Evolutionary conservation across 2,797 vertebrate species (phyloP).

Genomic region (Lindbergichthys nudifrons): DNA sequence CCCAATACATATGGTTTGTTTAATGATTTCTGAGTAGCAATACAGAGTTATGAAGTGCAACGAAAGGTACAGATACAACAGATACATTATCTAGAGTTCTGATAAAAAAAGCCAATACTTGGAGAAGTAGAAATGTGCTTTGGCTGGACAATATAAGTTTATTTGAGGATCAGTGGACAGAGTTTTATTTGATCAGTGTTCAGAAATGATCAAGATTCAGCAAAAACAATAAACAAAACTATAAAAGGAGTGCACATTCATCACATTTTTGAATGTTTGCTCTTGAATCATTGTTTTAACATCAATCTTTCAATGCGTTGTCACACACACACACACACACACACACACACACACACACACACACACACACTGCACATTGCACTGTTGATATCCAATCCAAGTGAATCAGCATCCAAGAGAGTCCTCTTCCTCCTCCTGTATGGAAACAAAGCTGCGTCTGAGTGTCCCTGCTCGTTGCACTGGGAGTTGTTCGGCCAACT

Average conservation of each 20-base stretch:
- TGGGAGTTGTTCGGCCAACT: slow-evolving; percentile 41
- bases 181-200: not conserved
- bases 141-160: too few species aligned
- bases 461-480: slow-evolving; percentile 20
- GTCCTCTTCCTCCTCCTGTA: not conserved
- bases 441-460: slow-evolving; percentile 39
- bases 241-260: too few species aligned
- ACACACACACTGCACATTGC: not conserved
- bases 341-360: not conserved
- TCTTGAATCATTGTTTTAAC: not conserved
- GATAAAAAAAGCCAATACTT: not conserved
- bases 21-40: not conserved
- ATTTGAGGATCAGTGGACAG: too few species aligned
- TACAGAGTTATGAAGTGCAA: not conserved
- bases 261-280: not conserved
- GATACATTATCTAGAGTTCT: not conserved
- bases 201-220: too few species aligned
- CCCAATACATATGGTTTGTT: not conserved
- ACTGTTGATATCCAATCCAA: not conserved
- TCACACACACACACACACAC: not conserved
- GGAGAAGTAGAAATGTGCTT: too few species aligned
- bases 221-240: too few species aligned
- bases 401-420: slow-evolving; percentile 2
- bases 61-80: too few species aligned
- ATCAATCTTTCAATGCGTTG: not conserved